Percentiles rank a stretch among this genome's conserved stretches.
These are phyloP conservation scores for Sciurus niger DNA, from an alignment of 2,113 vertebrate genomes.

Conservation along the genomic window DNA sequence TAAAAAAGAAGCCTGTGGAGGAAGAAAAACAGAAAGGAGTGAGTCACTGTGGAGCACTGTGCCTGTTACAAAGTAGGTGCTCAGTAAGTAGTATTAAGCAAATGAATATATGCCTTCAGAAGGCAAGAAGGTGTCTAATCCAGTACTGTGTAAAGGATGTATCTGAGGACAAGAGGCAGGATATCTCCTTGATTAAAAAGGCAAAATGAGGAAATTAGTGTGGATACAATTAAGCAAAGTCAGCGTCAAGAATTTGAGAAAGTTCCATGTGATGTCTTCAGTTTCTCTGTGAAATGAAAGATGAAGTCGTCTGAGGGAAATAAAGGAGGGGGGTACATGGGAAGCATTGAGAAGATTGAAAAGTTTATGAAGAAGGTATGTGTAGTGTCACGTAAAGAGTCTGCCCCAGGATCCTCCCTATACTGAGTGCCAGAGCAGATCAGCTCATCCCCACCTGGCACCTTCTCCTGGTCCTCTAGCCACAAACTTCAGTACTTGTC, in stretches of 20 bases:
- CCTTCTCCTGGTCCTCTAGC: not conserved
- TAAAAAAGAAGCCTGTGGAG: not conserved
- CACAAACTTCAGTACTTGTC: not conserved
- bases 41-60: not conserved
- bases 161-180: not conserved
- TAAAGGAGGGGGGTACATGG: not conserved
- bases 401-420: fast-evolving
- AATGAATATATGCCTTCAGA: not conserved
- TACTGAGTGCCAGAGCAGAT: not conserved
- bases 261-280: not conserved
- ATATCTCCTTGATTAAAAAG: not conserved
- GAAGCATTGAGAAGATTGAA: not conserved
- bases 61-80: not conserved
- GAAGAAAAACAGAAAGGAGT: not conserved
- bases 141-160: not conserved
- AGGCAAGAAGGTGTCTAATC: not conserved
- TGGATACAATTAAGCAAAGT: not conserved
- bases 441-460: not conserved
- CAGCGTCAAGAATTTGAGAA: not conserved
- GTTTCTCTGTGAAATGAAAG: not conserved
- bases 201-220: not conserved
- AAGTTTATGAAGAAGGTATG: not conserved
- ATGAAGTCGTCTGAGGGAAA: not conserved
- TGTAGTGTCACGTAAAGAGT: not conserved
- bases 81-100: not conserved